Evolutionary conservation across 2,888 invertebrate species (phyloP).

Genomic region (Electrophaes corylata): DNA sequence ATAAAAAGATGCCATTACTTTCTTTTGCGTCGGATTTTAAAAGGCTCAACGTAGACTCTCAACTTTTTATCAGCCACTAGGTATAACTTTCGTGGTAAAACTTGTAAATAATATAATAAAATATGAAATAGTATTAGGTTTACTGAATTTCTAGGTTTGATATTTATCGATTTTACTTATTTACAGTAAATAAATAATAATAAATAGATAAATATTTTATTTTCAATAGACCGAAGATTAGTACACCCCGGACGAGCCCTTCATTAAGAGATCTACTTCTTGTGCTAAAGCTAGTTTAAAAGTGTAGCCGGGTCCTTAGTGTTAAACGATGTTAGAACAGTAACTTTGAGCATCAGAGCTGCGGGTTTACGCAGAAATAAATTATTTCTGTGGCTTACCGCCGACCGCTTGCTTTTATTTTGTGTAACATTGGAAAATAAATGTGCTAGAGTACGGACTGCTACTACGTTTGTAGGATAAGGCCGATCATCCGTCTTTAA

Average conservation of each 20-base stretch:
- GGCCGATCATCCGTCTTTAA: background rate
- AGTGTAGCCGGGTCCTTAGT: constrained; percentile 12
- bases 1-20: constrained; percentile 35
- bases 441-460: constrained; percentile 23
- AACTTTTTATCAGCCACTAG: background rate
- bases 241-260: too few relatives aligned
- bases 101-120: background rate
- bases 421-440: constrained; percentile 32
- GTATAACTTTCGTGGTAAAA: background rate
- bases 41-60: constrained; percentile 12
- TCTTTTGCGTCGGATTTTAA: constrained; percentile 17
- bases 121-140: too few relatives aligned
- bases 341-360: constrained; percentile 18
- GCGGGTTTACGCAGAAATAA: constrained; percentile 35
- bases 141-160: background rate
- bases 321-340: constrained; percentile 23
- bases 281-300: background rate
- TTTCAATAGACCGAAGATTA: too few relatives aligned
- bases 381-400: constrained; percentile 38
- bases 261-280: too few relatives aligned
- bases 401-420: constrained; percentile 29
- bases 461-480: constrained; percentile 21
- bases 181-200: too few relatives aligned
- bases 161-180: background rate
- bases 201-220: too few relatives aligned